A percentile compares a stretch with the other conserved stretches of the same genome.
Conservation (phyloP, 2,888 invertebrate genomes). For the Hypomecis atomaria region DNA sequence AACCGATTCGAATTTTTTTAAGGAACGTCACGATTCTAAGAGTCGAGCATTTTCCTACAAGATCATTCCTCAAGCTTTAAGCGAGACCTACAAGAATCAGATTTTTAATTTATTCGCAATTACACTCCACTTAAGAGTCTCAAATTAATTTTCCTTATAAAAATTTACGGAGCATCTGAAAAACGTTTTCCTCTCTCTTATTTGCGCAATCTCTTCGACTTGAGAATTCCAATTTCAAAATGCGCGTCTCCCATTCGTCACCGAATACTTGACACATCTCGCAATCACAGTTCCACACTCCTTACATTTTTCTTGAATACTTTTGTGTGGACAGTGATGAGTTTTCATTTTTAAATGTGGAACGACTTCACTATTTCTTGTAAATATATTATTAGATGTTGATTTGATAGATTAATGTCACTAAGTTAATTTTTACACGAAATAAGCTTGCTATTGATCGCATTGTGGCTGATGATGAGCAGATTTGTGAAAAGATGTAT, state of each 20-base stretch:
- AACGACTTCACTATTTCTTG: slow-evolving; percentile 50
- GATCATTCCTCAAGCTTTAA: no score
- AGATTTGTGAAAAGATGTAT: no score
- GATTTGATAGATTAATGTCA: no score
- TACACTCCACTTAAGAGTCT: not conserved
- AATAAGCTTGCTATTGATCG: no score
- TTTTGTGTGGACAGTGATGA: slow-evolving; percentile 45
- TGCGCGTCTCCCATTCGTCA: slow-evolving; percentile 47
- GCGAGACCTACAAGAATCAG: no score
- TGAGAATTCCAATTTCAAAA: slow-evolving; percentile 53
- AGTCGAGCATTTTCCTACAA: no score
- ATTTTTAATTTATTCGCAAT: not conserved
- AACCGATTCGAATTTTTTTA: no score
- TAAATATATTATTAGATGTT: no score
- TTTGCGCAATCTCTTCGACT: slow-evolving; percentile 17
- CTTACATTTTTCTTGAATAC: slow-evolving; percentile 45
- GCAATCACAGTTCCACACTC: slow-evolving; percentile 48
- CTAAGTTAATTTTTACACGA: no score
- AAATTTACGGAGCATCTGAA: not conserved
- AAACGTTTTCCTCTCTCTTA: slow-evolving; percentile 16
- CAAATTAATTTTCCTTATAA: slow-evolving; percentile 20
- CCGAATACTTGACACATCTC: slow-evolving; percentile 51
- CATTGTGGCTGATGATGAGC: no score
- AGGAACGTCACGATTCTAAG: no score
- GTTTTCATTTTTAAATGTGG: slow-evolving; percentile 44